These are phyloP conservation scores for Ophion slaviceki DNA, from an alignment of 2,888 invertebrate species.

Conservation along the genomic window DNA sequence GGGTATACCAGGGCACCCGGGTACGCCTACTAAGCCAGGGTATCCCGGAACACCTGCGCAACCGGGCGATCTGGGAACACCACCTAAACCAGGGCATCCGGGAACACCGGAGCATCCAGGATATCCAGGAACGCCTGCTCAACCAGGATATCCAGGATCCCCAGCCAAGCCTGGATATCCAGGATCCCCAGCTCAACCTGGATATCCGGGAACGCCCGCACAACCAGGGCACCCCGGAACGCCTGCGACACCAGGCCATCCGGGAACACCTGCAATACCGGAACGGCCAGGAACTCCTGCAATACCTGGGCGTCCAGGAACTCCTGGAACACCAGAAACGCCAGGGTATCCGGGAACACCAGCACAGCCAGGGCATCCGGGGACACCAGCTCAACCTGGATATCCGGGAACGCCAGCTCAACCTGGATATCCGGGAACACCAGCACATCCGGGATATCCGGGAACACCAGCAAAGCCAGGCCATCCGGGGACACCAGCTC, in stretches of 20 bases:
- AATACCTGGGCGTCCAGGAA: background rate
- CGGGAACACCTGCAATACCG: no score
- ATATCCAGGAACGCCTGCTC: conserved; percentile 63
- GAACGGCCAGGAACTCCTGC: no score
- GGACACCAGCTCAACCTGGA: conserved; percentile 76
- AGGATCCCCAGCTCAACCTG: conserved; percentile 83
- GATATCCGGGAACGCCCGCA: conserved; percentile 75
- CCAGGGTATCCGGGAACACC: no score
- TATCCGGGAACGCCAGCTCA: conserved; percentile 84
- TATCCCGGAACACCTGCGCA: conserved; percentile 42
- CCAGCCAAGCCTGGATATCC: conserved; percentile 81
- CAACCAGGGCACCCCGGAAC: conserved; percentile 50
- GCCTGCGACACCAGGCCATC: conserved; percentile 71
- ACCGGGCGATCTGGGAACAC: conserved; percentile 59
- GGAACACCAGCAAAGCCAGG: conserved; percentile 66
- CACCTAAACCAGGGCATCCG: conserved; percentile 77
- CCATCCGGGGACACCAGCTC: conserved; percentile 70
- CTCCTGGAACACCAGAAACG: conserved; percentile 46
- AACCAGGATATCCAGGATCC: conserved; percentile 70
- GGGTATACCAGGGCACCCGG: background rate
- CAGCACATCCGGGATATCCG: conserved; percentile 56
- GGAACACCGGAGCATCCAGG: conserved; percentile 78
- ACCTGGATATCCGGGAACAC: conserved; percentile 75
- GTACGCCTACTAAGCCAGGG: conserved; percentile 59
- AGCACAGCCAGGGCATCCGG: conserved; percentile 64